Conservation (phyloP, 1,140 invertebrate species). For the Pomacea maculata region DNA sequence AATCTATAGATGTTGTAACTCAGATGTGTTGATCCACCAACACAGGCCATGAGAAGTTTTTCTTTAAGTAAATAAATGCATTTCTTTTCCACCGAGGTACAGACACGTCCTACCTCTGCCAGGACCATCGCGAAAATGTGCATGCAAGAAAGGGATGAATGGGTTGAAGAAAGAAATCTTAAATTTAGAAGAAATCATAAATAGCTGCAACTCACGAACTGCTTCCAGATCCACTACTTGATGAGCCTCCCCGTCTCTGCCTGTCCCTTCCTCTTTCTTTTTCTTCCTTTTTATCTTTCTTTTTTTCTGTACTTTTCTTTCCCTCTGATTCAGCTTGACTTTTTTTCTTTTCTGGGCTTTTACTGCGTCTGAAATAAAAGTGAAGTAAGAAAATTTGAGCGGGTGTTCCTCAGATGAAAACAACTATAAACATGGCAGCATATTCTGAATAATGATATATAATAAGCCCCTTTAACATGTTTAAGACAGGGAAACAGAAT, state of each 20-base stretch:
- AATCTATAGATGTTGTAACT: too few relatives aligned
- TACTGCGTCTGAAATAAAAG: constrained; percentile 15
- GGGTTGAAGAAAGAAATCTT: not conserved
- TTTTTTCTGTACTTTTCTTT: constrained; percentile 41
- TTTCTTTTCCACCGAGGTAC: too few relatives aligned
- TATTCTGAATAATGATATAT: too few relatives aligned
- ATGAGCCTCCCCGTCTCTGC: constrained; percentile 31
- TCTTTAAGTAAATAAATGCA: too few relatives aligned
- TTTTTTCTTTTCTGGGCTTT: constrained; percentile 22
- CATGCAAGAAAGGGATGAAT: not conserved
- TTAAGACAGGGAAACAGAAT: too few relatives aligned
- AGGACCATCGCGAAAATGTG: not conserved
- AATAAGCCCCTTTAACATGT: too few relatives aligned
- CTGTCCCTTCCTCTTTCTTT: constrained; percentile 39
- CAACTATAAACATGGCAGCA: too few relatives aligned
- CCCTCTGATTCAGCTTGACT: constrained; percentile 20
- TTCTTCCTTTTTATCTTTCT: constrained; percentile 44
- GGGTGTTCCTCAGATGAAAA: too few relatives aligned
- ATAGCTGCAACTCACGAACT: constrained; percentile 31
- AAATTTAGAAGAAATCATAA: not conserved
- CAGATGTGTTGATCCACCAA: too few relatives aligned
- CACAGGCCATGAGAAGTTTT: too few relatives aligned
- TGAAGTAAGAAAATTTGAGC: not conserved
- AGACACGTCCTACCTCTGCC: too few relatives aligned
- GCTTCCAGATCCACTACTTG: constrained; percentile 33